Conservation (phyloP, 2,888 invertebrate genomes). For the Listrodromus nycthemerus region DNA sequence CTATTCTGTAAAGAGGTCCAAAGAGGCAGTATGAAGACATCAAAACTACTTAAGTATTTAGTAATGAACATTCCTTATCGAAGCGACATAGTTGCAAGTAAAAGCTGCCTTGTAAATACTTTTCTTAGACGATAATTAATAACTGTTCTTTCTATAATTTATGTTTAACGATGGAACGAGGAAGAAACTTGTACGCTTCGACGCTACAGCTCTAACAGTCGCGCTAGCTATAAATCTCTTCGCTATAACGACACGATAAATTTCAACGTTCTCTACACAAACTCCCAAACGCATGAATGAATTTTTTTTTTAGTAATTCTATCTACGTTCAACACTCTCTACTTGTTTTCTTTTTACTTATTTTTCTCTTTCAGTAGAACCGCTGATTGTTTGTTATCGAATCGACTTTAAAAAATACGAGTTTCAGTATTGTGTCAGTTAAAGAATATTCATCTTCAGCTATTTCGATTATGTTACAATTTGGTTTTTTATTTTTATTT, state of each 20-base stretch:
- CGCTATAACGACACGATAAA: slow-evolving; percentile 32
- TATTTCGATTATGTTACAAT: neutral
- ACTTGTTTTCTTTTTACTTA: neutral
- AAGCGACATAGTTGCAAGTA: slow-evolving; percentile 32
- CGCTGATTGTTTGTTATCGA: neutral
- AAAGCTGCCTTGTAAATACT: slow-evolving; percentile 49
- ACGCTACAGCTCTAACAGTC: slow-evolving; percentile 41
- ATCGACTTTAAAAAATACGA: neutral
- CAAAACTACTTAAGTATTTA: slow-evolving; percentile 32
- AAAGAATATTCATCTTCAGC: neutral
- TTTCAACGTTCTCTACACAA: slow-evolving; percentile 12
- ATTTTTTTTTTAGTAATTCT: neutral
- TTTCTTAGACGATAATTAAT: neutral
- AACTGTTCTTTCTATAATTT: slow-evolving; percentile 27
- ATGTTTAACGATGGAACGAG: slow-evolving; percentile 26
- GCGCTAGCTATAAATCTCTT: slow-evolving; percentile 50
- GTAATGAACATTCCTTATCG: slow-evolving; percentile 20
- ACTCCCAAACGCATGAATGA: slow-evolving; percentile 24
- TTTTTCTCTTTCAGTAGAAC: neutral
- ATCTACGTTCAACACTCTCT: slow-evolving; percentile 15
- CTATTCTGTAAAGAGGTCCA: slow-evolving; percentile 21
- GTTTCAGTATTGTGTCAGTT: slow-evolving; percentile 6
- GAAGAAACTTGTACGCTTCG: slow-evolving; percentile 21
- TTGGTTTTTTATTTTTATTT: neutral
- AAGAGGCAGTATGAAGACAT: slow-evolving; percentile 32